Evolutionary conservation across 2,113 vertebrate genomes (phyloP).

Genomic region (Megaleporinus macrocephalus): DNA sequence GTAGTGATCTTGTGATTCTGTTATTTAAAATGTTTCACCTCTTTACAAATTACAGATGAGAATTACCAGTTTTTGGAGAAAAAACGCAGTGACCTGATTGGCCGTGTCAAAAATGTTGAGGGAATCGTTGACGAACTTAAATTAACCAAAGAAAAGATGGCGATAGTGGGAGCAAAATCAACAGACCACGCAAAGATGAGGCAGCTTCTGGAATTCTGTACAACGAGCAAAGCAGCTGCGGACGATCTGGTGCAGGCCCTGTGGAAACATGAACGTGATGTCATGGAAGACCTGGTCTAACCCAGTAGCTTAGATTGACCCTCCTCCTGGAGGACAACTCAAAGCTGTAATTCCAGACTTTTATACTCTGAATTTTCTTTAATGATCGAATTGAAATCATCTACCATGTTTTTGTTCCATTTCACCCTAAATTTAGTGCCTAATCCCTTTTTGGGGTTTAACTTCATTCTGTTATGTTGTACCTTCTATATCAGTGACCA

Average conservation of each 20-base stretch:
- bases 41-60: constrained; percentile 27
- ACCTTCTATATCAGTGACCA: no score
- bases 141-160: constrained; percentile 21
- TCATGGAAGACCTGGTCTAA: constrained; percentile 48
- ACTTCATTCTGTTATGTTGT: no score
- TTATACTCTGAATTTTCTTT: no score
- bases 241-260: constrained; percentile 46
- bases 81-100: constrained; percentile 8
- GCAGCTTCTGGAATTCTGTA: constrained; percentile 43
- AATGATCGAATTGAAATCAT: no score
- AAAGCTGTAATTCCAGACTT: no score
- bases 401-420: no score
- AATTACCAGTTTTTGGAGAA: constrained; percentile 33
- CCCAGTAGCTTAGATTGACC: background rate
- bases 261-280: background rate
- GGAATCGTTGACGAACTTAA: constrained; percentile 51
- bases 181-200: constrained; percentile 54
- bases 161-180: constrained; percentile 5
- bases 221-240: constrained; percentile 23
- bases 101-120: constrained; percentile 41
- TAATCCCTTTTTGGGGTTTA: no score
- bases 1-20: background rate
- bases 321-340: background rate
- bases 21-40: background rate
- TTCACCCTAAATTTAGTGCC: no score